phyloP scores from a whole-genome alignment of 2,797 vertebrate genomes.

The Anguilla marmorata region DNA sequence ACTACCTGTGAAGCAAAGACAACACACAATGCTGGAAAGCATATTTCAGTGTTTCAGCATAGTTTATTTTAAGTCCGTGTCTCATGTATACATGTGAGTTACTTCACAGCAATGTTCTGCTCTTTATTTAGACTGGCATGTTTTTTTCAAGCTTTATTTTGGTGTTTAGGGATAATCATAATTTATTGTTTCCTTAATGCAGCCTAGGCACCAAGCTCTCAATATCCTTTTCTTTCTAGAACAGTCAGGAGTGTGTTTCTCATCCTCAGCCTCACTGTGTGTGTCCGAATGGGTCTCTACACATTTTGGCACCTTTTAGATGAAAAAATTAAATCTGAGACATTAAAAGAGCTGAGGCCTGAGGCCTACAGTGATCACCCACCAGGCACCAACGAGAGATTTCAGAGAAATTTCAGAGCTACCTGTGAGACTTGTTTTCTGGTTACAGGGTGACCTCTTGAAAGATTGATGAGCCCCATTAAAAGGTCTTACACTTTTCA shows the following conservation, averaged over 20 bases:
- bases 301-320: not conserved
- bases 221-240: not conserved
- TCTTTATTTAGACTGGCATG: not conserved
- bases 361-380: not conserved
- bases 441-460: not conserved
- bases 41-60: not conserved
- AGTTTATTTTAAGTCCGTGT: not conserved
- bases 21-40: not conserved
- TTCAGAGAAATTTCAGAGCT: not conserved
- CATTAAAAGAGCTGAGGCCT: not conserved
- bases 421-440: not conserved
- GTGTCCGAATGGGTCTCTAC: not conserved
- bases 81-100: not conserved
- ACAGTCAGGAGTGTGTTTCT: not conserved
- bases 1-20: not conserved
- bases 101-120: not conserved
- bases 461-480: not conserved
- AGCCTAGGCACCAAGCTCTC: not conserved
- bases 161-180: not conserved
- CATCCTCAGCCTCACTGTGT: not conserved
- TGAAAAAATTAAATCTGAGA: not conserved
- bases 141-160: not conserved
- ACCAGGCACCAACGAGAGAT: not conserved
- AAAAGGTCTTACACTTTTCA: not conserved
- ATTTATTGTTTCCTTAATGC: not conserved